phyloP scores from a whole-genome alignment of 2,113 vertebrate species.

The Hydrochoerus hydrochaeris region DNA sequence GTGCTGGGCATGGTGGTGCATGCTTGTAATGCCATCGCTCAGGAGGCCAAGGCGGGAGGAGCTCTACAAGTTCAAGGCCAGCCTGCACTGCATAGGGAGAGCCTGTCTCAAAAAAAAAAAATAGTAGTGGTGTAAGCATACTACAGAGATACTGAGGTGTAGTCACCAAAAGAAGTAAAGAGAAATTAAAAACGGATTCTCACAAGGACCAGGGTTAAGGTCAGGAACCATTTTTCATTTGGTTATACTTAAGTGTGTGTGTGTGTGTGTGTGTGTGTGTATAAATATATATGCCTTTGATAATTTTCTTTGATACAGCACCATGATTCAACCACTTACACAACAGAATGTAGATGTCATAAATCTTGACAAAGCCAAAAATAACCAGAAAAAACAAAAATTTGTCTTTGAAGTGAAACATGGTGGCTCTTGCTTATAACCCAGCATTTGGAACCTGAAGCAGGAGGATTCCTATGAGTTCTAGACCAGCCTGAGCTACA shows the following conservation, averaged over 20 bases:
- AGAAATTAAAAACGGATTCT: not conserved
- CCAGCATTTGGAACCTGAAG: not conserved
- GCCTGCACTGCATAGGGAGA: no score
- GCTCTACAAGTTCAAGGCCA: not conserved
- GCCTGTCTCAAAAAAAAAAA: not conserved
- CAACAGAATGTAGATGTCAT: not conserved
- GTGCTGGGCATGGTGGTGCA: not conserved
- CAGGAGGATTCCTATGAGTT: not conserved
- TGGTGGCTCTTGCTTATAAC: not conserved
- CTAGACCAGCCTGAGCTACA: not conserved
- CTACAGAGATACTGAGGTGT: not conserved
- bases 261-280: not conserved
- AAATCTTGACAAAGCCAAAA: slow-evolving; percentile 26
- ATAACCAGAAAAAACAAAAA: not conserved
- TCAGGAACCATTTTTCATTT: not conserved
- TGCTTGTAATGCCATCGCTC: not conserved
- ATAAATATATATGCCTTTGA: not conserved
- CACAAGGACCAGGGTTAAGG: not conserved
- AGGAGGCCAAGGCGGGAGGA: not conserved
- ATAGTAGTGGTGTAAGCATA: not conserved
- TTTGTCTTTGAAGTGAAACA: not conserved
- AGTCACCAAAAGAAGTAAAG: not conserved
- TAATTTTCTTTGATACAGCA: not conserved
- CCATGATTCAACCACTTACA: not conserved
- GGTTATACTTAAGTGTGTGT: not conserved